Base-by-base conservation (phyloP, 1,140 invertebrate species). In the Branchinecta lynchi region DNA sequence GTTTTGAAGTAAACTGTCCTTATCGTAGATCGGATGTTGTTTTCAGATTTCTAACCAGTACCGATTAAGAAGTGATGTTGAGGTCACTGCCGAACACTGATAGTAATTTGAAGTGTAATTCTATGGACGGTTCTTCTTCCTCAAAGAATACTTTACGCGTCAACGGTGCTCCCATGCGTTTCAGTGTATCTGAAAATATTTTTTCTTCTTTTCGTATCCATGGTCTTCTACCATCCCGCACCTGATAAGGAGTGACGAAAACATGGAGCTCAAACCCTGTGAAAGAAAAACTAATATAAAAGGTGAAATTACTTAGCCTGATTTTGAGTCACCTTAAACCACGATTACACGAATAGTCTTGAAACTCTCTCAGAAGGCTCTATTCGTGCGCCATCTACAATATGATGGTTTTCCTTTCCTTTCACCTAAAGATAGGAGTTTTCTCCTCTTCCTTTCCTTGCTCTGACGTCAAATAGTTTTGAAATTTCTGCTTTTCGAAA, bases 181-280 rank as follows among this genome's bases (percentile, higher is more conserved):
- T 78, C 8, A 94, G 79, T 72, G 83, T 79, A 17, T 85, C 81
- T 7, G 83, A 83, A 80, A 94, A 94, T 0, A 80, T 77, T 73
- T 84, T 84, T 78, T 93, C 88, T 78, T 94, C 90, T 73, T 86
- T 83, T 43, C 85, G 83, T 74, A 93, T 89, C 89, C 89, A 93
- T 7, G 86, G 85, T 70, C 90, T 79, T 44, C 84, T 79, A 69
- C 85, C 82, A 75, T 91, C 89, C 68, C 82, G 76, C 65, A 89
- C 82, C 80, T 93, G 90, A 79, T 92, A 93, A 0, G 89, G 89
- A 43, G 89, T 89, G 9, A 92, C 87, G 78, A 92, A 88, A 44
- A 91, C 82, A 74, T 84, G 83, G 66, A 89, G 80, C 66, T 82
- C 81, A 74, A 89, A 85, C 69, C 79, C 84, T 86, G 73, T 45